A percentile compares a stretch with the other conserved stretches of the same genome.
These are phyloP conservation scores for Brachionus manjavacas DNA, from an alignment of 1,140 invertebrate species.

Conservation along the genomic window DNA sequence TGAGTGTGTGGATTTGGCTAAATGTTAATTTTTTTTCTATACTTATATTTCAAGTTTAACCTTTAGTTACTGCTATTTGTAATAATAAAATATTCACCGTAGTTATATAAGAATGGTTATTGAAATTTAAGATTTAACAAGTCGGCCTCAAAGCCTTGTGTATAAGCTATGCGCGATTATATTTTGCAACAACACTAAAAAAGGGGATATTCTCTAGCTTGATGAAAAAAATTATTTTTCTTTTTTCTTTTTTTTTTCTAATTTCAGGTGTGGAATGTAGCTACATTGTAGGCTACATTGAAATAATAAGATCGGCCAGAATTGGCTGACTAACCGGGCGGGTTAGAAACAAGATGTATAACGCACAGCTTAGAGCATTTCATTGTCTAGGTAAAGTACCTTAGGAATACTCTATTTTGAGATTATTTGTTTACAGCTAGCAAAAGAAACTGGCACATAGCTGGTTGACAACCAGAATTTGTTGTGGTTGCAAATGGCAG, in stretches of 20 bases:
- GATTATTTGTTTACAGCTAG: not conserved
- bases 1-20: not conserved
- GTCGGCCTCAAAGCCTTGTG: not conserved
- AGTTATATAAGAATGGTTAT: constrained; percentile 31
- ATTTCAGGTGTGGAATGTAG: not conserved
- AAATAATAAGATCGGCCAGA: not conserved
- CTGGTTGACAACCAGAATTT: not conserved
- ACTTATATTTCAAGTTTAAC: constrained; percentile 34
- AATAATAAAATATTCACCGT: constrained; percentile 11
- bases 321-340: not conserved
- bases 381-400: not conserved
- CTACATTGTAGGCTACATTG: not conserved
- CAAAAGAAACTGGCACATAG: not conserved
- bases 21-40: constrained; percentile 31
- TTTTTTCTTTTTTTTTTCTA: not conserved
- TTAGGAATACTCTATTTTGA: not conserved
- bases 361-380: not conserved
- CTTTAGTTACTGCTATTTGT: constrained; percentile 32
- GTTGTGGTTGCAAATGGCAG: not conserved
- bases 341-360: not conserved
- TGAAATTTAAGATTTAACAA: constrained; percentile 34
- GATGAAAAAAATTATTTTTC: not conserved
- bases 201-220: not conserved
- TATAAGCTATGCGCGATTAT: not conserved
- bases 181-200: not conserved